Percentiles rank a stretch among this genome's conserved stretches.
These are phyloP conservation scores for Ormyrus nitidulus DNA, from an alignment of 2,888 invertebrate species.

Conservation along the genomic window DNA sequence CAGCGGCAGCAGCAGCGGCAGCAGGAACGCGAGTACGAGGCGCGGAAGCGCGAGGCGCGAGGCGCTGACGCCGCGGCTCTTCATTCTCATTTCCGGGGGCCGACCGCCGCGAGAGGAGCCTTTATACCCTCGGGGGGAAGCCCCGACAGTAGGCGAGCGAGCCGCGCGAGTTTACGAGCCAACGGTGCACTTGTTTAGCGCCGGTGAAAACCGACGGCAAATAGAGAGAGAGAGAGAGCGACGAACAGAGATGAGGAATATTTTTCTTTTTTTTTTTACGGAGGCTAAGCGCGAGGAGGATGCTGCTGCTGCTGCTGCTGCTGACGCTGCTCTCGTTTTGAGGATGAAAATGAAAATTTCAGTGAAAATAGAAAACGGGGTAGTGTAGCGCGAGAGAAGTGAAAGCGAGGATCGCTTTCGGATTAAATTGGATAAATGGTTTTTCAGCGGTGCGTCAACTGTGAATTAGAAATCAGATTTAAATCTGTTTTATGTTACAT, in stretches of 20 bases:
- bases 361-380: no score
- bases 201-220: no score
- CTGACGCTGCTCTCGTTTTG: background rate
- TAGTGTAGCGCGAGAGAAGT: no score
- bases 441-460: no score
- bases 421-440: no score
- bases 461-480: no score
- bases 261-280: no score
- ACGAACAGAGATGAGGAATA: background rate
- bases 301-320: background rate
- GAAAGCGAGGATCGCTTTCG: no score
- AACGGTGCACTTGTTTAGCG: no score
- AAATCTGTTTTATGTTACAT: no score
- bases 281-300: background rate
- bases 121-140: conserved; percentile 25
- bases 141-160: conserved; percentile 31
- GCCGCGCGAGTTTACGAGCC: background rate
- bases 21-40: background rate
- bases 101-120: background rate
- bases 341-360: no score
- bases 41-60: conserved; percentile 6
- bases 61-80: background rate
- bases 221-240: conserved; percentile 5
- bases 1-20: background rate
- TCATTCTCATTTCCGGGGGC: conserved; percentile 14